phyloP scores from a whole-genome alignment of 1,140 invertebrate species.

The Dendrolimus kikuchii region DNA sequence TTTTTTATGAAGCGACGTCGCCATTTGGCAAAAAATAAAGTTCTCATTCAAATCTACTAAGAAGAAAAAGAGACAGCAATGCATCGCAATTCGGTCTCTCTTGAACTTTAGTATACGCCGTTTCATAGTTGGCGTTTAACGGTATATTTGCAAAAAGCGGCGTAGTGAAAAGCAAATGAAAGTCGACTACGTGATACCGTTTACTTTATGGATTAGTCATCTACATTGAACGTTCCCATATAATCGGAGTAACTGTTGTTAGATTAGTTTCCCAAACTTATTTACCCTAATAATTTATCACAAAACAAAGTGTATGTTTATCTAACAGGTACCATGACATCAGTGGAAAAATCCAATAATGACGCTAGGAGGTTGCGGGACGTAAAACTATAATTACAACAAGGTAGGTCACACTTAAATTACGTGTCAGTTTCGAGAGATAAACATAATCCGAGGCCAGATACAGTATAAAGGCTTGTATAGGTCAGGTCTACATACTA shows the following conservation, averaged over 20 bases:
- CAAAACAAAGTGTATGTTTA: neutral
- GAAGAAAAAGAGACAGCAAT: conserved; percentile 22
- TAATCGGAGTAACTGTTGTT: too few relatives aligned
- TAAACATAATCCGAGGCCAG: conserved; percentile 8
- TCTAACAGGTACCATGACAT: conserved; percentile 5
- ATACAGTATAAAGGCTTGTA: neutral
- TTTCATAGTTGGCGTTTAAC: conserved; percentile 24
- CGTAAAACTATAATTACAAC: conserved; percentile 22
- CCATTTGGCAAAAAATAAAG: conserved; percentile 34
- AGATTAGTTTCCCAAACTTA: too few relatives aligned
- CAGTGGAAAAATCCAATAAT: conserved; percentile 13
- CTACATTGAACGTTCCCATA: conserved; percentile 2
- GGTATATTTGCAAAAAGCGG: conserved; percentile 39
- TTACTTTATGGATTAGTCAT: conserved; percentile 17
- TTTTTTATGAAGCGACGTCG: conserved; percentile 34
- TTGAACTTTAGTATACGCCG: conserved; percentile 24
- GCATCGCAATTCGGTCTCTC: conserved; percentile 25
- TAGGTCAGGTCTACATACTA: neutral
- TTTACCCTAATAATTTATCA: too few relatives aligned
- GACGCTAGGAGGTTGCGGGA: conserved; percentile 9
- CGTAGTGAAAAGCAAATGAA: conserved; percentile 41
- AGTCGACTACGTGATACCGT: conserved; percentile 29
- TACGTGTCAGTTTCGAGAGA: conserved; percentile 14
- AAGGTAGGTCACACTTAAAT: conserved; percentile 16
- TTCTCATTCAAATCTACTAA: conserved; percentile 36